Percentiles rank a stretch among this genome's conserved stretches.
Conservation (phyloP, 1,140 invertebrate species). For the Ooceraea biroi region DNA sequence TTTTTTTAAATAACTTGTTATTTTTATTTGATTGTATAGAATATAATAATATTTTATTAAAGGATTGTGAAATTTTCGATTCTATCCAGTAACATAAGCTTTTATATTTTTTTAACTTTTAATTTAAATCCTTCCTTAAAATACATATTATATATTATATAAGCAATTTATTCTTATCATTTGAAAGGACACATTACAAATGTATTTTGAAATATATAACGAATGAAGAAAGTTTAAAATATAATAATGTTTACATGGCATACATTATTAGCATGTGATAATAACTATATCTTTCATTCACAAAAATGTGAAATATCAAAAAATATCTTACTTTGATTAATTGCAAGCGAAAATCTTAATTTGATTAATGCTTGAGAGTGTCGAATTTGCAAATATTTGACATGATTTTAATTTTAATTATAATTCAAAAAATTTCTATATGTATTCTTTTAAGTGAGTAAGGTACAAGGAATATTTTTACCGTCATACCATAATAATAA, state of each 20-base stretch:
- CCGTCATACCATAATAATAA: slow-evolving; percentile 8
- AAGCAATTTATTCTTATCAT: too few species aligned
- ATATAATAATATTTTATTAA: too few species aligned
- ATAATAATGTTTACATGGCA: background rate
- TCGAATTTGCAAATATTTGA: too few species aligned
- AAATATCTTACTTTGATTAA: too few species aligned
- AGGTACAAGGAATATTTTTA: background rate
- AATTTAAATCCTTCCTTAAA: too few species aligned
- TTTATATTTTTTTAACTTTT: too few species aligned
- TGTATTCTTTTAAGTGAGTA: background rate
- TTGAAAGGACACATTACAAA: too few species aligned
- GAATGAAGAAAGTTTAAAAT: background rate
- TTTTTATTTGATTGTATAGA: background rate
- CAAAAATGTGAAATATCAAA: slow-evolving; percentile 5
- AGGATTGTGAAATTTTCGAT: too few species aligned
- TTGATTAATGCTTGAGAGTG: too few species aligned
- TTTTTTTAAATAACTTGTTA: background rate
- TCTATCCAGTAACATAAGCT: too few species aligned
- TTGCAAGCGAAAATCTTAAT: too few species aligned
- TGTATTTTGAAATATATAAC: slow-evolving; percentile 4
- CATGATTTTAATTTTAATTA: background rate
- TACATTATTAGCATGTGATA: slow-evolving; percentile 10
- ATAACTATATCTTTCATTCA: background rate
- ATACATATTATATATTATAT: too few species aligned
- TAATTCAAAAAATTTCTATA: background rate